A percentile compares a stretch with the other conserved stretches of the same genome.
phyloP scores from a whole-genome alignment of 2,888 invertebrate genomes.

The Apamea sordens region DNA sequence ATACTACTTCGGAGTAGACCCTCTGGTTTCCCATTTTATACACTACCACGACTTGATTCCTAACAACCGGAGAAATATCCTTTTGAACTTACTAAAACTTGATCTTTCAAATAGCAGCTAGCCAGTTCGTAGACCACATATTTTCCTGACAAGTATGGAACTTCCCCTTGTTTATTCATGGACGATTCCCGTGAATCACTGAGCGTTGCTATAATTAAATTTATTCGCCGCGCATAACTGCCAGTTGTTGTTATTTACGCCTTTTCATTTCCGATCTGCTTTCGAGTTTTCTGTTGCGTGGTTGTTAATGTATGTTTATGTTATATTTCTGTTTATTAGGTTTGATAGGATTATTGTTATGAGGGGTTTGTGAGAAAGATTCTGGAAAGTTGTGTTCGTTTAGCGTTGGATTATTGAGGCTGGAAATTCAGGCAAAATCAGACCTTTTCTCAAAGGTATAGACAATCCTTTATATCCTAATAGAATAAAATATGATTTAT shows the following conservation, averaged over 20 bases:
- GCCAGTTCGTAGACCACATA: conserved; percentile 1
- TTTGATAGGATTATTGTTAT: conserved; percentile 29
- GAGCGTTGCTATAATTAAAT: conserved; percentile 82
- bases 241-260: conserved; percentile 79
- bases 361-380: background rate
- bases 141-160: conserved; percentile 35
- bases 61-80: background rate
- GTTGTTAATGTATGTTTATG: conserved; percentile 62
- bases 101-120: background rate
- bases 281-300: conserved; percentile 72
- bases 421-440: background rate
- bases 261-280: conserved; percentile 81
- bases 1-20: no score
- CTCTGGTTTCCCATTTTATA: background rate
- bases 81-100: background rate
- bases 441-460: background rate
- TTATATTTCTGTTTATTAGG: conserved; percentile 46
- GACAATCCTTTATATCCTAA: no score
- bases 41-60: background rate
- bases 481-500: background rate
- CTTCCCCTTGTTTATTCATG: conserved; percentile 65
- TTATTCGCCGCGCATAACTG: conserved; percentile 81
- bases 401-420: background rate
- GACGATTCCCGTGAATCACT: conserved; percentile 69
- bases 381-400: background rate